Evolutionary conservation across 1,140 invertebrate genomes (phyloP).

Genomic region (Bombus fervidus): DNA sequence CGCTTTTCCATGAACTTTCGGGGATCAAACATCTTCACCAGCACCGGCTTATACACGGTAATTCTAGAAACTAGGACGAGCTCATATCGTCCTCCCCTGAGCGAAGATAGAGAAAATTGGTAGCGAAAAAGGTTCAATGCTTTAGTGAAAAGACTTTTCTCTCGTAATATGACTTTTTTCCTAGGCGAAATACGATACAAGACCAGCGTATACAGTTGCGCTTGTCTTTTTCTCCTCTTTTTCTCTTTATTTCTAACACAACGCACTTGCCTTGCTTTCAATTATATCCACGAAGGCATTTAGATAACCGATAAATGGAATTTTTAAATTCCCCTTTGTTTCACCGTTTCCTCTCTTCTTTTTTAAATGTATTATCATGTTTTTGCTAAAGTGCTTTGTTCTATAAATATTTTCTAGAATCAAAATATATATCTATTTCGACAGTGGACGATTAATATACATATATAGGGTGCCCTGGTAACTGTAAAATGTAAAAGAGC

Average conservation of each 20-base stretch:
- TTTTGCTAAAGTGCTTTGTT: too few relatives aligned
- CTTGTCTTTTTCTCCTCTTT: not conserved
- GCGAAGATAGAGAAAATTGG: conserved; percentile 34
- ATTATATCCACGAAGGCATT: too few relatives aligned
- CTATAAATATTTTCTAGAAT: too few relatives aligned
- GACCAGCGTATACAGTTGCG: not conserved
- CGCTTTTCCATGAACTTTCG: not conserved
- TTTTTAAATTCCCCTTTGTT: too few relatives aligned
- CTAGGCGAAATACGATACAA: not conserved
- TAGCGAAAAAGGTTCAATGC: conserved; percentile 9
- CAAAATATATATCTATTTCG: too few relatives aligned
- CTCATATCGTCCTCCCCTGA: conserved; percentile 13
- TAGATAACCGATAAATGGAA: too few relatives aligned
- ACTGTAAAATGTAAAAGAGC: too few relatives aligned
- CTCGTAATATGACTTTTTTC: conserved; percentile 10
- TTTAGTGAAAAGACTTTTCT: not conserved
- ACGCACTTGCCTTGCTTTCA: too few relatives aligned
- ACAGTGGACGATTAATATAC: too few relatives aligned
- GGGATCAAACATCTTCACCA: conserved; percentile 32
- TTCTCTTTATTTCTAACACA: not conserved
- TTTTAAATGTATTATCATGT: too few relatives aligned
- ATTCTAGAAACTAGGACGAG: conserved; percentile 44
- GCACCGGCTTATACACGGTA: conserved; percentile 24
- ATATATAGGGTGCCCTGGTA: too few relatives aligned
- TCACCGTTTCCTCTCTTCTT: too few relatives aligned